These are phyloP conservation scores for Callinectes sapidus DNA, from an alignment of 2,888 invertebrate genomes.

Conservation along the genomic window DNA sequence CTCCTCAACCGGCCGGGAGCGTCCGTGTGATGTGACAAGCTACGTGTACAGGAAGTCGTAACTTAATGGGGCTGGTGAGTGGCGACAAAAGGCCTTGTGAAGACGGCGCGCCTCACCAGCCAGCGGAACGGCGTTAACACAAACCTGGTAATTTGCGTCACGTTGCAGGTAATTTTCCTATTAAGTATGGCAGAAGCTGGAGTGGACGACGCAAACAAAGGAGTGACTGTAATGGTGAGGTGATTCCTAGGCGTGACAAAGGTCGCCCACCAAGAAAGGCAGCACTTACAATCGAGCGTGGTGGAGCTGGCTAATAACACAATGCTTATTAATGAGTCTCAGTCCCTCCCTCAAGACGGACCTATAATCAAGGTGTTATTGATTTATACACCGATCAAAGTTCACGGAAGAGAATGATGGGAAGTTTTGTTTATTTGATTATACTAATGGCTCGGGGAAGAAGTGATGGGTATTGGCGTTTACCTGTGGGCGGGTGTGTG, in stretches of 20 bases:
- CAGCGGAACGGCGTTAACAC: background rate
- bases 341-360: conserved; percentile 24
- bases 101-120: conserved; percentile 13
- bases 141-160: background rate
- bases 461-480: conserved; percentile 62
- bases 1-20: conserved; percentile 12
- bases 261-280: background rate
- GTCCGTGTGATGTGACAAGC: conserved; percentile 17
- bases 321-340: conserved; percentile 31
- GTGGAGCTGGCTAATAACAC: conserved; percentile 30
- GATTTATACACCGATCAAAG: conserved; percentile 32
- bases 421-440: conserved; percentile 54
- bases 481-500: conserved; percentile 63
- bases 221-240: background rate
- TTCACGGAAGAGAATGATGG: conserved; percentile 35
- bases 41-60: conserved; percentile 16
- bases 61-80: conserved; percentile 7
- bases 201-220: background rate
- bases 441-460: conserved; percentile 56
- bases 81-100: background rate
- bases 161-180: background rate
- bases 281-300: background rate
- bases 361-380: conserved; percentile 50
- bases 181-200: background rate
- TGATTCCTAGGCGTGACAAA: background rate